Base-by-base conservation (phyloP, 2,888 invertebrate species). In the Serripes groenlandicus region DNA sequence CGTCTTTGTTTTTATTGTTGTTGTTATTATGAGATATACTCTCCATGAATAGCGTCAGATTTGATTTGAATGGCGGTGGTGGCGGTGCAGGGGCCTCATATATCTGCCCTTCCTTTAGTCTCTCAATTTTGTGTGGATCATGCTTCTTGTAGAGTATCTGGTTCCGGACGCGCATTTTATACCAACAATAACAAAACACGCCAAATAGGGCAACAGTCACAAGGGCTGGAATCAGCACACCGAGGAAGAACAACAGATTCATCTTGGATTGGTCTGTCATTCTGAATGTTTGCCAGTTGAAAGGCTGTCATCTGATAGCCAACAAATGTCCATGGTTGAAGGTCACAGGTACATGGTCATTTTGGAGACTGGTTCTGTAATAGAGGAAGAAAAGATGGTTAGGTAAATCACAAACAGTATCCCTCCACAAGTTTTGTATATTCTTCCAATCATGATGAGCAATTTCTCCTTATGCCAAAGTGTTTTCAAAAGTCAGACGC, bases 161-260 rank as follows among this genome's bases (percentile, higher is more conserved):
- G 75, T 89, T 82, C n/a, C 90, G 87, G 26, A 90, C 81, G 78
- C 86, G 85, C 75, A 90, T 89, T 78, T 90, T 92, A 85, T 90
- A 91, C 91, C 91, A 92, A 76, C 93, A 94, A 79, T 90, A 88
- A 73, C 93, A 90, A 85, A 94, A 94, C 26, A 92, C 87, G 21
- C 91, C 84, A 80, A 94, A 93, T 54, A 93, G 88, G 15, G 89
- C 85, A 73, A 94, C 84, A 60, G 93, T 93, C 49, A 93, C 90
- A 58, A 92, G 75, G 32, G 93, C 91, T 26, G 94, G 94, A 70
- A 93, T 86, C 54, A 94, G 83, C 60, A 94, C 92, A 64, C 94
- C 94, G 60, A 93, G 89, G 83, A 92, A 91, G 84, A 94, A 94
- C 78, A 93, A 82, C 62, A 89, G 89, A 79, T 90, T 91, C 86